phyloP scores from a whole-genome alignment of 2,888 invertebrate species.

The Agonopterix subpropinquella region DNA sequence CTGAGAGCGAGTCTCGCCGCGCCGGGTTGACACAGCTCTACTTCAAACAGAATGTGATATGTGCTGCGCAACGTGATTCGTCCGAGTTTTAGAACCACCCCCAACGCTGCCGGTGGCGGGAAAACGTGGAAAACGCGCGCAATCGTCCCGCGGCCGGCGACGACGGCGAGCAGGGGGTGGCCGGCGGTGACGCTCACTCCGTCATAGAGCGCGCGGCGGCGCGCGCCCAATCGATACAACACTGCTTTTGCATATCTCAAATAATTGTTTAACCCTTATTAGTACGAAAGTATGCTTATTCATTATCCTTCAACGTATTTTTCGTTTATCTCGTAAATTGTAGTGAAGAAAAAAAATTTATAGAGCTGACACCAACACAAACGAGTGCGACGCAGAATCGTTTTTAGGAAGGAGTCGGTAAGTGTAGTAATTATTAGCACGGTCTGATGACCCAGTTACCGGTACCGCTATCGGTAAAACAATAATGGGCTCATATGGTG shows the following conservation, averaged over 20 bases:
- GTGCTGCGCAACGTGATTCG: too few species aligned
- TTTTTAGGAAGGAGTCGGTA: constrained; percentile 41
- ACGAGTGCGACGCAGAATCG: constrained; percentile 51
- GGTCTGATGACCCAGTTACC: constrained; percentile 65
- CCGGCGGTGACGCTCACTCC: constrained; percentile 46
- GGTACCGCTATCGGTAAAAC: constrained; percentile 14
- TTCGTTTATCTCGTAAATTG: background rate
- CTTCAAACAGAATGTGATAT: background rate
- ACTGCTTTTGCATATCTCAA: constrained; percentile 26
- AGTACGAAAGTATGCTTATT: background rate
- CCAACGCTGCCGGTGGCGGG: constrained; percentile 37
- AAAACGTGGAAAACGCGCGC: constrained; percentile 70
- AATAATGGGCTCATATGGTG: too few species aligned
- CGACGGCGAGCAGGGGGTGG: constrained; percentile 7
- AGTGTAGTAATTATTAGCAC: constrained; percentile 67
- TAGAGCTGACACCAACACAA: constrained; percentile 13
- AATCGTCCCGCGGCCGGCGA: constrained; percentile 25
- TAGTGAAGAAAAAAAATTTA: constrained; percentile 6
- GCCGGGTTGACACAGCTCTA: background rate
- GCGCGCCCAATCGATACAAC: constrained; percentile 63
- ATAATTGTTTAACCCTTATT: constrained; percentile 19
- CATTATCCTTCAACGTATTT: background rate
- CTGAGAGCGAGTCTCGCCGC: background rate
- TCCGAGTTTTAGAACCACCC: constrained; percentile 26
- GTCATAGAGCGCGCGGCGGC: constrained; percentile 54